These are phyloP conservation scores for Pissodes strobi DNA, from an alignment of 1,140 invertebrate species.

Conservation along the genomic window DNA sequence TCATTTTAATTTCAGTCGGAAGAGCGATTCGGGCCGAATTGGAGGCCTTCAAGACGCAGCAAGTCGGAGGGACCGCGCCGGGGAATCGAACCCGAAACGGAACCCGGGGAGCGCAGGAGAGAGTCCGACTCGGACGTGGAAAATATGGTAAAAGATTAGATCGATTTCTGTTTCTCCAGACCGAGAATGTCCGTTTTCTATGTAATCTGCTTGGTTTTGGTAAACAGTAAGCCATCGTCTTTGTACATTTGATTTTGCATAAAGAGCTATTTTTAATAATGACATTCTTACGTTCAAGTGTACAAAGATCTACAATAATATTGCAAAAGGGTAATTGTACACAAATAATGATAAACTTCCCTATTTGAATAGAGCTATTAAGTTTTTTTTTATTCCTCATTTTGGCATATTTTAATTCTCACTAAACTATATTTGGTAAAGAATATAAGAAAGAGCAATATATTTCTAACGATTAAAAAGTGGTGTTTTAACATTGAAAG, in stretches of 20 bases:
- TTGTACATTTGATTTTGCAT: background rate
- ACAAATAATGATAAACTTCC: too few relatives aligned
- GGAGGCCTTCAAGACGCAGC: conserved; percentile 64
- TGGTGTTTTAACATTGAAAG: too few relatives aligned
- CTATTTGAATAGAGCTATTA: too few relatives aligned
- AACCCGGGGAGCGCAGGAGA: conserved; percentile 32
- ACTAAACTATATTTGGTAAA: too few relatives aligned
- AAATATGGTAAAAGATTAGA: conserved; percentile 52
- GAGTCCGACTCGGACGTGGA: conserved; percentile 54
- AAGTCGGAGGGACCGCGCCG: conserved; percentile 71
- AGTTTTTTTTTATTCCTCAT: too few relatives aligned
- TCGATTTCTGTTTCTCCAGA: conserved; percentile 23
- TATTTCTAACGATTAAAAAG: too few relatives aligned
- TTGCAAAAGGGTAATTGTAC: too few relatives aligned
- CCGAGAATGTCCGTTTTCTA: conserved; percentile 2
- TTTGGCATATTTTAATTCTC: too few relatives aligned
- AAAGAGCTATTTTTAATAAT: background rate
- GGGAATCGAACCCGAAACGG: conserved; percentile 54
- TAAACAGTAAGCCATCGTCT: background rate
- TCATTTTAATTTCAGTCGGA: conserved; percentile 62
- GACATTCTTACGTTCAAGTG: background rate
- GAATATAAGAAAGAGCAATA: too few relatives aligned
- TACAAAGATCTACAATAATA: too few relatives aligned
- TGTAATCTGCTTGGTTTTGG: too few relatives aligned
- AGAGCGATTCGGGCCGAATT: conserved; percentile 58